Conservation (phyloP, 2,113 vertebrate species). For the Zosterops hypoxanthus region DNA sequence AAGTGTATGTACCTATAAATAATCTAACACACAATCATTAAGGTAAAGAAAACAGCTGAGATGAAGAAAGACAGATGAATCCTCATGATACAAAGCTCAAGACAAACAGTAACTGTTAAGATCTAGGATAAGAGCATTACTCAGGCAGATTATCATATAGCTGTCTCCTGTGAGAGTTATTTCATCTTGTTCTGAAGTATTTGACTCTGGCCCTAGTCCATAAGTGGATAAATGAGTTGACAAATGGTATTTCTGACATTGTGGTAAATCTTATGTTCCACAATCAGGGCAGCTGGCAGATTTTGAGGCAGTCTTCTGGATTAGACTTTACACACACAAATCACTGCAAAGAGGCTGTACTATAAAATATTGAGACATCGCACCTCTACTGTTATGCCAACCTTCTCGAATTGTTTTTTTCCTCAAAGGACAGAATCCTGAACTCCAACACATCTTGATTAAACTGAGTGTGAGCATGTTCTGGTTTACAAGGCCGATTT, state of each 20-base stretch:
- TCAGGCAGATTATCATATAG: slow-evolving; percentile 15
- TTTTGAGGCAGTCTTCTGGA: background rate
- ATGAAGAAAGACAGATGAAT: slow-evolving; percentile 4
- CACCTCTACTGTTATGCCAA: background rate
- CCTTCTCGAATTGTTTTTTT: background rate
- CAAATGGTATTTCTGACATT: slow-evolving; percentile 41
- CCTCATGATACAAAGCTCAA: background rate
- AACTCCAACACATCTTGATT: background rate
- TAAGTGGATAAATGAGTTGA: slow-evolving; percentile 28
- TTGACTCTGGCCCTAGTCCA: background rate
- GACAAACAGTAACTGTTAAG: background rate
- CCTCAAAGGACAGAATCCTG: background rate
- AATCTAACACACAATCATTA: background rate
- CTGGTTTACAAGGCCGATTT: background rate
- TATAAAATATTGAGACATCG: background rate
- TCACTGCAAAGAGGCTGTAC: background rate
- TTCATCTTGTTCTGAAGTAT: slow-evolving; percentile 17
- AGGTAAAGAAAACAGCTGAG: background rate
- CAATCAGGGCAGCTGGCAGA: background rate
- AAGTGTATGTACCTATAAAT: background rate
- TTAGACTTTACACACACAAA: slow-evolving; percentile 16
- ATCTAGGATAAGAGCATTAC: slow-evolving; percentile 20
- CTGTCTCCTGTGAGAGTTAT: slow-evolving; percentile 26
- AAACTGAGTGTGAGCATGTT: background rate
- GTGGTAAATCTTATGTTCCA: slow-evolving; percentile 19